Evolutionary conservation across 92 coral and sea anemone species (phyloP), one percentile per base, ranked within the genome.

Genomic region (Paramuricea clavata): DNA sequence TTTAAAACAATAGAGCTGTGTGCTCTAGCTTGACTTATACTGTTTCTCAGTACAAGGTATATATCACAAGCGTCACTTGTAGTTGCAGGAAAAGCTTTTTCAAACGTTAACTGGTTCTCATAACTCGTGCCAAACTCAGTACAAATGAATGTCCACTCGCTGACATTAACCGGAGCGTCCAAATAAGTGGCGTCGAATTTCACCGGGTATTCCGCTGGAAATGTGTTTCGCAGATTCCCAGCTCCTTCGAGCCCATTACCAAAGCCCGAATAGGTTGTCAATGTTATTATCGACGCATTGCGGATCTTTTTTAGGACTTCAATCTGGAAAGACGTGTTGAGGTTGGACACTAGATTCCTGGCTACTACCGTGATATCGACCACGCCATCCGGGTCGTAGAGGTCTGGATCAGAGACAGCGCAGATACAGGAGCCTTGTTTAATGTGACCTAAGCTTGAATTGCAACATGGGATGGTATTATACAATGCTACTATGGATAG

Each of bases 161-260:
- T 19, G 19, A 23, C 11, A 2, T 23, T 54, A 54, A 23, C 25
- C 8, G 62, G 23, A 19, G 23, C 62, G 19, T 54, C 27, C 19
- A 10, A 3, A 23, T 54, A 54, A 6, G 25, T 74, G 9, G 92
- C 97, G 3, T 94, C 88, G 28, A 95, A 81, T 1, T 81, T 87
- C 1, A 95, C 81, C 0, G 88, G 89, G 65, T 89, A 83, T 32
- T 95, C 97, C 25, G 81, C 87, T 35, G 97, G 95, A 41, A 91
- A 95, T 0, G 60, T 59, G 77, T 82, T 78, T 15, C 68, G 36
- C 0, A 42, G 35, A 5, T 44, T 17, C 10, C 90, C 94, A 59
- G 88, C 87, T 39, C 98, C 89, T 0, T 81, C 79, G 7, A 89
- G 59, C 17, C 86, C 88, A 1, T 81, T 26, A 4, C 93, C 92